Evolutionary conservation across 1,140 invertebrate species (phyloP).

Genomic region (Aphaenogaster floridana): DNA sequence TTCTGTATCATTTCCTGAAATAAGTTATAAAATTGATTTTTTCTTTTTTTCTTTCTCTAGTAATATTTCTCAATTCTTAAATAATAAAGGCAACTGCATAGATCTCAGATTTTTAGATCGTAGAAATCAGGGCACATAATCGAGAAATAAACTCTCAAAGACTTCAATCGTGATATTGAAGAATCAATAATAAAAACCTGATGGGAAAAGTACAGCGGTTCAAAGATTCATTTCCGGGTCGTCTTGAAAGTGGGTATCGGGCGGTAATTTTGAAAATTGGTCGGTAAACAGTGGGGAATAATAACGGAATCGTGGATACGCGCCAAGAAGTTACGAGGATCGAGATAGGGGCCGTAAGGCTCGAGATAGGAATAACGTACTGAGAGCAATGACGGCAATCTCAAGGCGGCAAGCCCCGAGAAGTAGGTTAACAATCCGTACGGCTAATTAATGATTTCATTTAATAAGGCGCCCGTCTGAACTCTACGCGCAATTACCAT

Average conservation of each 20-base stretch:
- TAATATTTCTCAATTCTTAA: neutral
- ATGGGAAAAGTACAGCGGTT: slow-evolving; percentile 7
- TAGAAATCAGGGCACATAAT: slow-evolving; percentile 15
- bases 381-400: neutral
- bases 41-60: neutral
- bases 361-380: slow-evolving; percentile 30
- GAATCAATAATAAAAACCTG: neutral
- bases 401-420: slow-evolving; percentile 1
- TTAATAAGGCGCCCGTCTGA: slow-evolving; percentile 52
- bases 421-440: slow-evolving; percentile 65
- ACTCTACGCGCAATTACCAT: slow-evolving; percentile 54
- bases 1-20: neutral
- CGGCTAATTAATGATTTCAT: slow-evolving; percentile 65
- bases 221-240: slow-evolving; percentile 22
- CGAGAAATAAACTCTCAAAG: neutral
- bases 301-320: slow-evolving; percentile 45
- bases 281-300: slow-evolving; percentile 36
- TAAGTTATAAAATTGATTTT: neutral
- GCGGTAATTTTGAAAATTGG: slow-evolving; percentile 52
- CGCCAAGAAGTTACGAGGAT: slow-evolving; percentile 37
- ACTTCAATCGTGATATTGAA: neutral
- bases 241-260: slow-evolving; percentile 6
- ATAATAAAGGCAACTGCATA: neutral
- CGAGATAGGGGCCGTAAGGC: slow-evolving; percentile 20
- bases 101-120: neutral